Percentiles rank a stretch among this genome's conserved stretches.
Conservation (phyloP, 92 coral and sea anemone genomes). For the Micromussa lordhowensis region DNA sequence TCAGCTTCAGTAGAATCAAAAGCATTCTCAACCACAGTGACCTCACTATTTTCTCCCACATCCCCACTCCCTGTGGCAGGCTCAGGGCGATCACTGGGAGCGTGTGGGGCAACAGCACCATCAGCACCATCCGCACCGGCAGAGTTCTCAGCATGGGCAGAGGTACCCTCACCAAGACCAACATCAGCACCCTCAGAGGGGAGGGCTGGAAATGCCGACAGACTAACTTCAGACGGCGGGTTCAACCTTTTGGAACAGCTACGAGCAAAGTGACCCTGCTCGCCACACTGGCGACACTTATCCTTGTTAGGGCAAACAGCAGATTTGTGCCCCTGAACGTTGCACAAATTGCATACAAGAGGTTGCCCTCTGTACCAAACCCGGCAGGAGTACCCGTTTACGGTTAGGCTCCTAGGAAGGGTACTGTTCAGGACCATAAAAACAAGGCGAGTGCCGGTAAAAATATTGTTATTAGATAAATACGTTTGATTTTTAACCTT, state of each 20-base stretch:
- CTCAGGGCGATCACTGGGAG: no score
- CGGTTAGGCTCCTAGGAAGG: not conserved
- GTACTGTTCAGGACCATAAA: not conserved
- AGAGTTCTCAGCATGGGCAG: no score
- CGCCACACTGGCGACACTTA: not conserved
- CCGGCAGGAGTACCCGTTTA: not conserved
- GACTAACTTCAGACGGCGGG: no score
- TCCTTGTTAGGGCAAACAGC: not conserved
- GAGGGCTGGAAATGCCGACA: no score
- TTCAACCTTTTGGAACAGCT: not conserved
- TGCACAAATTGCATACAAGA: not conserved
- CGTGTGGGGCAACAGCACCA: no score
- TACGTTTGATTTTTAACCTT: not conserved
- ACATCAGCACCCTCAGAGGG: no score
- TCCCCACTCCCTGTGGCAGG: no score
- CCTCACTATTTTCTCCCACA: no score
- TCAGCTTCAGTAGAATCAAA: no score
- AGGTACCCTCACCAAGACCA: no score
- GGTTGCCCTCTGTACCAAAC: constrained; percentile 4
- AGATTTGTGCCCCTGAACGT: not conserved
- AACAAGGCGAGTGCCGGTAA: not conserved
- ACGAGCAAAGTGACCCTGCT: not conserved
- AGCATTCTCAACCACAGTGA: no score
- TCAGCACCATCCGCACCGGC: no score
- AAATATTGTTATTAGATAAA: not conserved